Percentiles rank a stretch among this genome's conserved stretches.
phyloP scores from a whole-genome alignment of 1,140 invertebrate genomes.

The Bilobella aurantiaca region DNA sequence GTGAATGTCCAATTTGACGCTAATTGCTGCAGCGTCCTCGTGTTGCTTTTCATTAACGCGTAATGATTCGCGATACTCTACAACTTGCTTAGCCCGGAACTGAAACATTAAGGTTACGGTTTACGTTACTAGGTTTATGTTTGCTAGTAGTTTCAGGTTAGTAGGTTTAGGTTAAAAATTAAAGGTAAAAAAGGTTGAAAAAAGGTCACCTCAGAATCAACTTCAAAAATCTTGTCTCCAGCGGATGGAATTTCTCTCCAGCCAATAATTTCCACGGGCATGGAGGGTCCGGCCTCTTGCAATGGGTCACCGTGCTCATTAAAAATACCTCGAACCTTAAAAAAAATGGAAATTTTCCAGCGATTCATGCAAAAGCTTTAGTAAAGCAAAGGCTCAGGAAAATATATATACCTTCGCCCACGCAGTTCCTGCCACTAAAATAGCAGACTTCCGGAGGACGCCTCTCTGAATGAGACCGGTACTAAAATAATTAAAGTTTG shows the following conservation, averaged over 20 bases:
- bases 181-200: not conserved
- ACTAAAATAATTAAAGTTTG: slow-evolving; percentile 39
- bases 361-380: not conserved
- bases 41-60: slow-evolving; percentile 51
- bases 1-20: slow-evolving; percentile 58
- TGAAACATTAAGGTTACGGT: slow-evolving; percentile 36
- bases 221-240: slow-evolving; percentile 77
- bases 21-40: slow-evolving; percentile 51
- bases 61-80: slow-evolving; percentile 51
- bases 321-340: slow-evolving; percentile 61
- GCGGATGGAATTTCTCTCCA: slow-evolving; percentile 77
- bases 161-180: not conserved
- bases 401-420: slow-evolving; percentile 58
- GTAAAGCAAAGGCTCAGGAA: not conserved
- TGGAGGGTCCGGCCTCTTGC: slow-evolving; percentile 59
- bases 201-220: slow-evolving; percentile 53
- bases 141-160: too few relatives aligned
- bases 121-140: not conserved
- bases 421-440: slow-evolving; percentile 69
- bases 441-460: slow-evolving; percentile 65
- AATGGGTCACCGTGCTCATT: slow-evolving; percentile 63
- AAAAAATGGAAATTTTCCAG: not conserved
- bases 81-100: slow-evolving; percentile 59
- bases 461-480: slow-evolving; percentile 83
- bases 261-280: slow-evolving; percentile 76